A percentile compares a stretch with the other conserved stretches of the same genome.
Conservation (phyloP, 2,113 vertebrate genomes). For the Notarius lentiginosus region DNA sequence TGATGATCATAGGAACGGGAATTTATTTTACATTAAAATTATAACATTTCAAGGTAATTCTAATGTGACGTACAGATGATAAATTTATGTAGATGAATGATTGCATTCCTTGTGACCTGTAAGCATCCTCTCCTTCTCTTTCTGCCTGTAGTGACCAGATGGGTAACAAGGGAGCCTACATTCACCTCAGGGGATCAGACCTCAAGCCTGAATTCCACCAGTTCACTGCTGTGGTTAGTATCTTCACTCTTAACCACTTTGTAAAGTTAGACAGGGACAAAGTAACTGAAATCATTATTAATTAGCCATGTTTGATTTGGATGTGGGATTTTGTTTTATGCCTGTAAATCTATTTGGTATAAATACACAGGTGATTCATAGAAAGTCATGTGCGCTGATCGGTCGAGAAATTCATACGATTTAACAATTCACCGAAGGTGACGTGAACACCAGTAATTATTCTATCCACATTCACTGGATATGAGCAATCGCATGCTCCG, state of each 20-base stretch:
- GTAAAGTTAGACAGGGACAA: not conserved
- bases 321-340: not conserved
- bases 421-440: too few relatives aligned
- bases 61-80: too few relatives aligned
- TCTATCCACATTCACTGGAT: too few relatives aligned
- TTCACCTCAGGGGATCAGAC: conserved; percentile 90
- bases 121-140: not conserved
- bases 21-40: not conserved
- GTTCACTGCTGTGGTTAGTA: conserved; percentile 96
- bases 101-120: not conserved
- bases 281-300: not conserved
- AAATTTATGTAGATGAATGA: not conserved
- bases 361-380: too few relatives aligned
- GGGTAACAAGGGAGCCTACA: conserved; percentile 95
- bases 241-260: not conserved
- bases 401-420: too few relatives aligned
- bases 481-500: too few relatives aligned
- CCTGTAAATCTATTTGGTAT: not conserved
- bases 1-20: not conserved
- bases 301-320: not conserved
- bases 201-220: conserved; percentile 93
- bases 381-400: too few relatives aligned
- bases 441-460: too few relatives aligned
- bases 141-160: conserved; percentile 85
- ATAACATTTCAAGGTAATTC: too few relatives aligned